phyloP scores from a whole-genome alignment of 2,888 invertebrate species.

The Harmothoe impar region DNA sequence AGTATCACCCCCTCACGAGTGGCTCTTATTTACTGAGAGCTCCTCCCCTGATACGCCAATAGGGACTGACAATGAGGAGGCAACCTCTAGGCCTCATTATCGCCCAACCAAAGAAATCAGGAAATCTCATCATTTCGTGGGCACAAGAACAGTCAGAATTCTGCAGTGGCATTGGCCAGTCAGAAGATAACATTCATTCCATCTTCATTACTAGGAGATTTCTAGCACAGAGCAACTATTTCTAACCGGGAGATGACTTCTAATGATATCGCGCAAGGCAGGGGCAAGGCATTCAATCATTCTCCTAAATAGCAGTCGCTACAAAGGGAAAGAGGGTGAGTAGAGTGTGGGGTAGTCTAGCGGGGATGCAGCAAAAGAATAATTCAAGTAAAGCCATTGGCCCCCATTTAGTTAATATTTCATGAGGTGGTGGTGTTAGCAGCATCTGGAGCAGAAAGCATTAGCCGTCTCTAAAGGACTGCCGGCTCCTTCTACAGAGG shows the following conservation, averaged over 20 bases:
- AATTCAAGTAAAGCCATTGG: constrained; percentile 7
- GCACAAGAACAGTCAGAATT: background rate
- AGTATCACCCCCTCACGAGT: background rate
- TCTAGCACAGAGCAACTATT: background rate
- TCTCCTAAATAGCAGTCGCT: background rate
- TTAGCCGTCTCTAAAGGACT: too few relatives aligned
- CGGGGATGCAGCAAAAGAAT: constrained; percentile 4
- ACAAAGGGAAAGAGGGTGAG: background rate
- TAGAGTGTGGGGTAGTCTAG: background rate
- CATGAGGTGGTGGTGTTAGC: background rate
- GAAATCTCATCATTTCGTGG: constrained; percentile 24
- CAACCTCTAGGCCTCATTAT: background rate
- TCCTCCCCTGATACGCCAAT: constrained; percentile 17
- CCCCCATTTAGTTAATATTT: constrained; percentile 9
- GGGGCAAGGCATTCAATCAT: constrained; percentile 30
- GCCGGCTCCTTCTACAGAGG: too few relatives aligned
- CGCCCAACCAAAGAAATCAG: background rate
- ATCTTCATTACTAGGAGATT: constrained; percentile 28
- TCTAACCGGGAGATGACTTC: background rate
- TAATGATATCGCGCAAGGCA: constrained; percentile 1
- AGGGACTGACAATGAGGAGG: background rate
- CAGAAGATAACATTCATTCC: constrained; percentile 26
- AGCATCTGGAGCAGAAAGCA: too few relatives aligned
- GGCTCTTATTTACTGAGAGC: background rate
- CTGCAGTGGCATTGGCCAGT: background rate